Base-by-base conservation (phyloP, 1,140 invertebrate genomes). In the Danaus plexippus region DNA sequence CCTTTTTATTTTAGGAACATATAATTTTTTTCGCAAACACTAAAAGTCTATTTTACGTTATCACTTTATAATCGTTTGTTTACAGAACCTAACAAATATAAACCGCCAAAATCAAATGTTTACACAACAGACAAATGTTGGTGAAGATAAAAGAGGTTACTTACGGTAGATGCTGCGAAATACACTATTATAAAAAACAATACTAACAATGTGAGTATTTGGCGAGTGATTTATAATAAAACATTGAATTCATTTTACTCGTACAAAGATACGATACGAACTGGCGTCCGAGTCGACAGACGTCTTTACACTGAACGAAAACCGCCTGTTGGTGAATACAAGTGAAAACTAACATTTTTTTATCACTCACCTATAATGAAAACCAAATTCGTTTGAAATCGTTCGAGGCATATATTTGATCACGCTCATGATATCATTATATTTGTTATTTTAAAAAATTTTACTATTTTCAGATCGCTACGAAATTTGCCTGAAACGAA, bases 51-150 rank as follows among this genome's bases (percentile, higher is more conserved):
- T 50, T 50, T 50, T 15, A 32, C 45, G 45, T 45, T 59, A 59
- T 54, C 47, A 54, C 54, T 49, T 43, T 40, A 11, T 15, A 54
- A 41, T 32, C 11, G 43, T 58, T 55, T 64, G 63, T 62, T 68
- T 68, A 64, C 51, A 46, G 45, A 53, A 50, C 42, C 49, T 40
- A 54, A 61, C 52, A 58, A 56, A 67, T 50, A 63, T 46, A 59
- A 65, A 62, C 60, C 64, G 67, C 67, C 47, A 67, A 71, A 66
- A 55, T 54, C 47, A 61, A 61, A 54, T 71, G 62, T 72, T 67
- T 72, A 72, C 63, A 50, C 49, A 65, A 61, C 46, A 59, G 58
- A 64, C 22, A 32, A 32, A 32, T 32, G 22, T 57, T 54, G 15
- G 43, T 53, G 11, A 48, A 63, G 63, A 68, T 68, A 68, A 68